Percentiles rank a stretch among this genome's conserved stretches.
These are phyloP conservation scores for Drosophila carrolli DNA, from an alignment of 1,140 invertebrate species.

Conservation along the genomic window DNA sequence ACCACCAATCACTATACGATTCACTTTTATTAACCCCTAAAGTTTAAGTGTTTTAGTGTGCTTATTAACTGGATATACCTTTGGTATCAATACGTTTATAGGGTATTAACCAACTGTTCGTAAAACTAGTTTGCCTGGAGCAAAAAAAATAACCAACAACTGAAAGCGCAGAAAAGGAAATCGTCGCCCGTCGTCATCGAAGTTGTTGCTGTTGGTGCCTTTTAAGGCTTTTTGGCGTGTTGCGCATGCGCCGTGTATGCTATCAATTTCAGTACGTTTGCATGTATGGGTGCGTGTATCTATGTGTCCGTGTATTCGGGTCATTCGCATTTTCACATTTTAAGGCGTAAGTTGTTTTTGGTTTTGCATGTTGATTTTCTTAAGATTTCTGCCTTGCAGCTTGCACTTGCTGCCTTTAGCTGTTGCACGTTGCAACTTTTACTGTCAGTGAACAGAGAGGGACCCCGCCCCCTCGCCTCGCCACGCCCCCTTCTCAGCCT, in stretches of 20 bases:
- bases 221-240: slow-evolving; percentile 61
- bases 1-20: too few species aligned
- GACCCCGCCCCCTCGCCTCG: background rate
- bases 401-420: slow-evolving; percentile 30
- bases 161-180: slow-evolving; percentile 76
- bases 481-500: slow-evolving; percentile 13
- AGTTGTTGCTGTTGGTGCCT: slow-evolving; percentile 49
- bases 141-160: slow-evolving; percentile 39
- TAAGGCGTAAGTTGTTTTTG: slow-evolving; percentile 64
- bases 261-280: slow-evolving; percentile 61
- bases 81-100: slow-evolving; percentile 6
- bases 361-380: slow-evolving; percentile 65
- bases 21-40: too few species aligned
- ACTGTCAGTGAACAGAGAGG: slow-evolving; percentile 46
- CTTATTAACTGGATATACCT: slow-evolving; percentile 1
- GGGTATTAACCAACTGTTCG: slow-evolving; percentile 39
- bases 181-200: slow-evolving; percentile 69
- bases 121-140: slow-evolving; percentile 74
- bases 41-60: too few species aligned
- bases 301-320: slow-evolving; percentile 64
- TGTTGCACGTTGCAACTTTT: slow-evolving; percentile 64
- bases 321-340: slow-evolving; percentile 83
- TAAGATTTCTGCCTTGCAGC: slow-evolving; percentile 33
- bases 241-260: slow-evolving; percentile 68
- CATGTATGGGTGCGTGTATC: slow-evolving; percentile 22